phyloP scores from a whole-genome alignment of 2,797 vertebrate species.

The Chloroceryle inda region DNA sequence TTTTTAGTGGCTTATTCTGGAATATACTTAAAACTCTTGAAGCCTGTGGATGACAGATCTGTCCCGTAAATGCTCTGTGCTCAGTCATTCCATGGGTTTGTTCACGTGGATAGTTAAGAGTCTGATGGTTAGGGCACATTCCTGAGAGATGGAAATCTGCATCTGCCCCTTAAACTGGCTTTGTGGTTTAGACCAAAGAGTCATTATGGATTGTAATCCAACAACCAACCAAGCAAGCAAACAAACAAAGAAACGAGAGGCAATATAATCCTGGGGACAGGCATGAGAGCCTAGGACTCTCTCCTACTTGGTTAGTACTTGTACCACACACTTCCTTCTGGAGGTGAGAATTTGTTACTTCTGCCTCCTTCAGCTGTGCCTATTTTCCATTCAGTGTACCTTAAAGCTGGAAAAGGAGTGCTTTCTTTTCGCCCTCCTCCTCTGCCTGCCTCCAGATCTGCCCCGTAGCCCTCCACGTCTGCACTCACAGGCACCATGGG shows the following conservation, averaged over 20 bases:
- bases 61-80: neutral
- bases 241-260: neutral
- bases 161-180: neutral
- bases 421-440: neutral
- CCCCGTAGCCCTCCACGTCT: neutral
- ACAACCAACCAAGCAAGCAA: neutral
- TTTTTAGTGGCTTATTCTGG: constrained; percentile 42
- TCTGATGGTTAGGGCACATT: neutral
- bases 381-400: neutral
- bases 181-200: neutral
- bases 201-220: neutral
- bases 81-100: neutral
- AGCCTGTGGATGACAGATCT: neutral
- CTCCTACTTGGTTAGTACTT: neutral
- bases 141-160: neutral
- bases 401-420: neutral
- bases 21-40: constrained; percentile 1
- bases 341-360: neutral
- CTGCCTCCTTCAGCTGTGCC: neutral
- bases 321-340: neutral
- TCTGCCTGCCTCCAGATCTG: neutral
- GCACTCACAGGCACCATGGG: accelerated
- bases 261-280: neutral
- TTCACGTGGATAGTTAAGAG: neutral
- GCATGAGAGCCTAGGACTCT: accelerated